Evolutionary conservation across 2,113 vertebrate species (phyloP).

Genomic region (Sterna hirundo): DNA sequence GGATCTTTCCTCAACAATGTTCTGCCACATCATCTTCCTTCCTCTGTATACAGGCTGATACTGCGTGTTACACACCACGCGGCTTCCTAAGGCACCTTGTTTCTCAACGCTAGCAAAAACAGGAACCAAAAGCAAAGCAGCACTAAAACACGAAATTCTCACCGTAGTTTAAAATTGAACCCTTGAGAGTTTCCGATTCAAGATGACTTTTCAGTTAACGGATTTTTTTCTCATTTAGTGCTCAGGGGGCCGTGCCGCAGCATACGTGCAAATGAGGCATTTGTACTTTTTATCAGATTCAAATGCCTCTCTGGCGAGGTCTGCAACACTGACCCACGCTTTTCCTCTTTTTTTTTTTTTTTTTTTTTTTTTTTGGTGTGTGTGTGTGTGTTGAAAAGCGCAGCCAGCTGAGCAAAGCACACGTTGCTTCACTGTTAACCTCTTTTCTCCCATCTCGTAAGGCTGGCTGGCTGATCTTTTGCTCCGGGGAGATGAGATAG

Average conservation of each 20-base stretch:
- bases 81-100: slow-evolving; percentile 29
- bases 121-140: slow-evolving; percentile 60
- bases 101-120: slow-evolving; percentile 53
- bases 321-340: background rate
- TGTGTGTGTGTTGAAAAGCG: background rate
- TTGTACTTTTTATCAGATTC: background rate
- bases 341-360: background rate
- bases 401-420: background rate
- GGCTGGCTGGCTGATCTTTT: background rate
- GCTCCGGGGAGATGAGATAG: background rate
- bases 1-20: slow-evolving; percentile 58
- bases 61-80: slow-evolving; percentile 6
- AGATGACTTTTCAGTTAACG: slow-evolving; percentile 29
- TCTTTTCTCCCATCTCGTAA: background rate
- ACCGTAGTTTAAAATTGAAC: background rate
- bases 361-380: background rate
- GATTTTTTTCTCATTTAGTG: background rate
- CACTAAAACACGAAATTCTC: background rate
- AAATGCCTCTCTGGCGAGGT: background rate
- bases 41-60: slow-evolving; percentile 51
- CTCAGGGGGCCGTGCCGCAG: background rate
- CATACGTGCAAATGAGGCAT: background rate
- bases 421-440: background rate
- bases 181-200: slow-evolving; percentile 14
- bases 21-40: slow-evolving; percentile 62